Percentiles rank a stretch among this genome's conserved stretches.
These are phyloP conservation scores for Sminthurinus aureus DNA, from an alignment of 2,888 invertebrate genomes.

Conservation along the genomic window DNA sequence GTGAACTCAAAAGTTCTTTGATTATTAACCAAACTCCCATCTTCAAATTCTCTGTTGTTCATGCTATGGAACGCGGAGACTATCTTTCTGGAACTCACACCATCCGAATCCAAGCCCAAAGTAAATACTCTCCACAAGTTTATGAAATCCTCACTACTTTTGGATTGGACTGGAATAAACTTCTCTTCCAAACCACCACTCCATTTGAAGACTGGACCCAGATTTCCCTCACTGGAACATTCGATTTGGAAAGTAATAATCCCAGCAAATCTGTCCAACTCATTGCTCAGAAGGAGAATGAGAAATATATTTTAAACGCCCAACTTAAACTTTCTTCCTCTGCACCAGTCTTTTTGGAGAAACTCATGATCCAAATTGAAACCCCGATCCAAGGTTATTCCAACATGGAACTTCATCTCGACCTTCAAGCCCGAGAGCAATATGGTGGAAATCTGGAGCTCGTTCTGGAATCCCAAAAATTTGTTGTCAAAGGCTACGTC, in stretches of 20 bases:
- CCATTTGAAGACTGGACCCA: conserved; percentile 52
- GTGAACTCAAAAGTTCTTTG: conserved; percentile 10
- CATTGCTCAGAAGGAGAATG: conserved; percentile 24
- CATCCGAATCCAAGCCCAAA: conserved; percentile 38
- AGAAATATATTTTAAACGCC: conserved; percentile 9
- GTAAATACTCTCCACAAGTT: neutral
- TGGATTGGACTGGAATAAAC: conserved; percentile 49
- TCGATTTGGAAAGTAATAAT: conserved; percentile 30
- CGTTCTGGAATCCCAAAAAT: neutral
- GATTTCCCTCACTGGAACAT: conserved; percentile 41
- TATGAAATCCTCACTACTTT: conserved; percentile 41
- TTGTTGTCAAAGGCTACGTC: conserved; percentile 12
- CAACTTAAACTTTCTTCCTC: neutral
- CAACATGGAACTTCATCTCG: conserved; percentile 14
- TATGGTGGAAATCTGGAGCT: conserved; percentile 7
- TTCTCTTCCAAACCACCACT: conserved; percentile 47
- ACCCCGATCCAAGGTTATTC: conserved; percentile 39
- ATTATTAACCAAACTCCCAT: conserved; percentile 17
- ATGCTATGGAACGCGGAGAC: conserved; percentile 45
- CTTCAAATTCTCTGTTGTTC: conserved; percentile 23
- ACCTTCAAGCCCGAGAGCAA: neutral
- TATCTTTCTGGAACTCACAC: conserved; percentile 50
- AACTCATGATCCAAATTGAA: conserved; percentile 11
- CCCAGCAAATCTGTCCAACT: conserved; percentile 8
- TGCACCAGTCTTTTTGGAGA: no score